Evolutionary conservation across 2,888 invertebrate species (phyloP).

Genomic region (Rotaria sp.): DNA sequence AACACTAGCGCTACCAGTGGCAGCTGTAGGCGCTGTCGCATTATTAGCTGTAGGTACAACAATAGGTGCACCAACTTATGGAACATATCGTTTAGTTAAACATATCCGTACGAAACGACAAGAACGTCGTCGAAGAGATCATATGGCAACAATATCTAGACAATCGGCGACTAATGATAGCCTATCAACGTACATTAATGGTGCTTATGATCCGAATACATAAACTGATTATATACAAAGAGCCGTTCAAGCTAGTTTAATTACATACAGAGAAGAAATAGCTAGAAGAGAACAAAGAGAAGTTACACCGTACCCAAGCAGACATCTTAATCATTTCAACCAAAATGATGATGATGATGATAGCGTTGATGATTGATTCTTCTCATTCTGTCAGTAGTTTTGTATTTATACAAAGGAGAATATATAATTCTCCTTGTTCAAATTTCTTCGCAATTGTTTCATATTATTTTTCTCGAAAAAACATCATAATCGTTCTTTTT

Average conservation of each 20-base stretch:
- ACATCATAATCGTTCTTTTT: neutral
- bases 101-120: neutral
- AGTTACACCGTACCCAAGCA: neutral
- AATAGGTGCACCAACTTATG: slow-evolving; percentile 15
- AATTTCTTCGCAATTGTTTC: neutral
- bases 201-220: neutral
- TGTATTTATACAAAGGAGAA: neutral
- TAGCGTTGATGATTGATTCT: neutral
- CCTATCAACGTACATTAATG: neutral
- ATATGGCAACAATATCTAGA: neutral
- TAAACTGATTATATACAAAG: neutral
- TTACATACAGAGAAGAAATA: neutral
- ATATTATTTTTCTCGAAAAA: neutral
- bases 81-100: slow-evolving; percentile 9
- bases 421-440: neutral
- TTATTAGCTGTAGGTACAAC: slow-evolving; percentile 5
- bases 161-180: neutral
- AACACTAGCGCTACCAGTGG: neutral
- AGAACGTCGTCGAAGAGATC: neutral
- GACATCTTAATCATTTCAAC: neutral
- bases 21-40: neutral
- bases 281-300: neutral
- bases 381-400: neutral
- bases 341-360: neutral
- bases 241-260: neutral